Conservation (phyloP, 2,113 vertebrate genomes). For the Rhombomys opimus region DNA sequence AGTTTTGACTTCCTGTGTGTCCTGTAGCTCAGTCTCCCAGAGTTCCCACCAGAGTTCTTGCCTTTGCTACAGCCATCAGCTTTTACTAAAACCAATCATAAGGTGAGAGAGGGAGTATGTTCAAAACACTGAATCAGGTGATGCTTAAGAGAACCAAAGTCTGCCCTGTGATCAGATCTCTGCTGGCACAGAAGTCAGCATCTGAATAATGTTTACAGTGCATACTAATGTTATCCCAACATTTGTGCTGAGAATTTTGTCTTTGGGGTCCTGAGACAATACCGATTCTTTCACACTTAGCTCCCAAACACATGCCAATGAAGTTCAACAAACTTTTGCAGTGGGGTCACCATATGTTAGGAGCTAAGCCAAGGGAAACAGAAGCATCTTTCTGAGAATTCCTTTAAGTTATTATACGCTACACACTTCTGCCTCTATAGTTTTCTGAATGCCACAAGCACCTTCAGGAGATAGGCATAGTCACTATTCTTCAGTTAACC, state of each 20-base stretch:
- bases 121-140: too few relatives aligned
- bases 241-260: not conserved
- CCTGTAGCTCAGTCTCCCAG: too few relatives aligned
- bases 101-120: too few relatives aligned
- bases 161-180: too few relatives aligned
- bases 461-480: not conserved
- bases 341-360: not conserved
- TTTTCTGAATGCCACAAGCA: not conserved
- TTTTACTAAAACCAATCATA: too few relatives aligned
- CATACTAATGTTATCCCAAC: too few relatives aligned
- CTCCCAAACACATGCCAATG: not conserved
- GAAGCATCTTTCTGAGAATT: not conserved
- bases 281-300: not conserved
- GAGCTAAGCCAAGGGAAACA: not conserved
- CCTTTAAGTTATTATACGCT: not conserved
- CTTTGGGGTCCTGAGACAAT: not conserved
- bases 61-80: too few relatives aligned
- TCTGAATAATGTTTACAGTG: too few relatives aligned
- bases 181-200: too few relatives aligned
- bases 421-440: not conserved
- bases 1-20: too few relatives aligned
- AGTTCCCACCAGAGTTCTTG: too few relatives aligned
- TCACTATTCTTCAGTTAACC: not conserved
- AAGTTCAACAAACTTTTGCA: not conserved
- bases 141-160: too few relatives aligned